Evolutionary conservation across 2,797 vertebrate genomes (phyloP).

Genomic region (Falco rusticolus): DNA sequence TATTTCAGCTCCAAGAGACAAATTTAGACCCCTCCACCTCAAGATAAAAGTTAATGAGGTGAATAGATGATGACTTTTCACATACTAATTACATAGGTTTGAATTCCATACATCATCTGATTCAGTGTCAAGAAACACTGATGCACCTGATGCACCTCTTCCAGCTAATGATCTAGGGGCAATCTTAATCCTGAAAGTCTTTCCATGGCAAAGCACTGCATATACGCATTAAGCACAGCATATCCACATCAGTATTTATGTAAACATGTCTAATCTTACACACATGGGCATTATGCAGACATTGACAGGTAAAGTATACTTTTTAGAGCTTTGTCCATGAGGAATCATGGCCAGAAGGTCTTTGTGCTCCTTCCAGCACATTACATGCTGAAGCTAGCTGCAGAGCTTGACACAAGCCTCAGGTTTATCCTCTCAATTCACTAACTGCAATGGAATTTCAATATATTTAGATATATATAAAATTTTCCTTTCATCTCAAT

Average conservation of each 20-base stretch:
- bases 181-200: not conserved
- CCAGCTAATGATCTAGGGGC: not conserved
- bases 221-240: not conserved
- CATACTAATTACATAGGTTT: not conserved
- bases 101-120: not conserved
- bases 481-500: not conserved
- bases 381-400: not conserved
- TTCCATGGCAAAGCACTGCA: not conserved
- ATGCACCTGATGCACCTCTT: not conserved
- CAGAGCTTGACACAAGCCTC: not conserved
- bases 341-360: not conserved
- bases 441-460: not conserved
- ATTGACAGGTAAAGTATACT: not conserved
- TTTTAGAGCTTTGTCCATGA: not conserved
- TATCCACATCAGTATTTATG: not conserved
- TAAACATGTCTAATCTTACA: not conserved
- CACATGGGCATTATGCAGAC: not conserved
- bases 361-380: not conserved
- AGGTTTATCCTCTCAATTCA: not conserved
- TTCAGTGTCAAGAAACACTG: not conserved
- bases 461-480: not conserved
- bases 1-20: not conserved
- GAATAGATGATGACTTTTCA: not conserved
- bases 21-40: not conserved
- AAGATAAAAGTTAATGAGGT: not conserved